Evolutionary conservation across 1,140 invertebrate genomes (phyloP).

Genomic region (Marisa cornuarietis): DNA sequence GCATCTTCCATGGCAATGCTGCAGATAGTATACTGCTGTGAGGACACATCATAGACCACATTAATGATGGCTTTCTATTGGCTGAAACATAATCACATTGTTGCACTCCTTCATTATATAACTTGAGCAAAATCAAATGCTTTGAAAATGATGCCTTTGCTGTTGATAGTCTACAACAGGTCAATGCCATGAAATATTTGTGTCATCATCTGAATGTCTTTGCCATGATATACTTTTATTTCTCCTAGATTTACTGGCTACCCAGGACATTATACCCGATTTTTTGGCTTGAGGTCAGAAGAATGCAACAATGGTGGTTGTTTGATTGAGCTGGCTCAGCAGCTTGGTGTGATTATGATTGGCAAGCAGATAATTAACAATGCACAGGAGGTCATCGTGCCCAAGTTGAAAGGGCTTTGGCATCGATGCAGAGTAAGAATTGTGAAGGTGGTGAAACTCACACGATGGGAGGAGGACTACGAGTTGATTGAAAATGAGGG

Average conservation of each 20-base stretch:
- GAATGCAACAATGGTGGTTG: conserved; percentile 85
- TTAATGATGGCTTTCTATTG: no score
- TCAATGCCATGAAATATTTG: background rate
- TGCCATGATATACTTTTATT: conserved; percentile 25
- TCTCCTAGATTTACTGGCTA: conserved; percentile 77
- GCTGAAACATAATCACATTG: no score
- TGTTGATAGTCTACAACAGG: no score
- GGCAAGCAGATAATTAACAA: conserved; percentile 86
- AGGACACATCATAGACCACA: no score
- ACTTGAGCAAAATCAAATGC: no score
- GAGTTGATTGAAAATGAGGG: conserved; percentile 90
- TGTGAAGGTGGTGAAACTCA: conserved; percentile 50
- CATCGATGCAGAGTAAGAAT: conserved; percentile 67
- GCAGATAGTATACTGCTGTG: no score
- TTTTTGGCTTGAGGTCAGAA: conserved; percentile 78
- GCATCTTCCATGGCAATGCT: no score
- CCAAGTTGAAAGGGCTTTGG: conserved; percentile 73
- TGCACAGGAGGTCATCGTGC: conserved; percentile 75
- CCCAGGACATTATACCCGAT: conserved; percentile 78
- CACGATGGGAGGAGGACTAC: conserved; percentile 91
- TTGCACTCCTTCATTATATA: no score
- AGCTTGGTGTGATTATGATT: conserved; percentile 86
- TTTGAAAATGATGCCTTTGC: no score
- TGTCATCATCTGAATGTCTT: background rate
- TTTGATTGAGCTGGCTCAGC: conserved; percentile 83